phyloP scores from a whole-genome alignment of 2,797 vertebrate species.

The Pangasius mekongensis region DNA sequence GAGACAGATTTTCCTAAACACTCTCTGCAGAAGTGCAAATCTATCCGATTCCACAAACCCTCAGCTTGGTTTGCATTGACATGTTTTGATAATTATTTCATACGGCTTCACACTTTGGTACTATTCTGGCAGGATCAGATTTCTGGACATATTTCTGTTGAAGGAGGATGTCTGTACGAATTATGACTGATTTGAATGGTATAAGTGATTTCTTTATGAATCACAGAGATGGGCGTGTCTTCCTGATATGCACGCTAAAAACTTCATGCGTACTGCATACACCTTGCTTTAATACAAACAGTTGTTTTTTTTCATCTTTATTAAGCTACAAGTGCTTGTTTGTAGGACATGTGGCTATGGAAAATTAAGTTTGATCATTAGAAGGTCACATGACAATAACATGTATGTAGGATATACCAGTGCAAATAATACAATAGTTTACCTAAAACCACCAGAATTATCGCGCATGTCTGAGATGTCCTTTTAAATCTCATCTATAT shows the following conservation, averaged over 20 bases:
- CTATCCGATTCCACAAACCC: not conserved
- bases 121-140: not conserved
- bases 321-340: not conserved
- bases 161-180: not conserved
- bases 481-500: not conserved
- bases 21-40: not conserved
- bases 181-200: not conserved
- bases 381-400: not conserved
- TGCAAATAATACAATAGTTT: not conserved
- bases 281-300: not conserved
- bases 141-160: not conserved
- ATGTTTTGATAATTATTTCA: not conserved
- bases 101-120: not conserved
- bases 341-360: not conserved
- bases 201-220: not conserved
- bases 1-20: slow-evolving; percentile 1
- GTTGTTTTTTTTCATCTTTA: not conserved
- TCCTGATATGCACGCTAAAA: not conserved
- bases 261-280: not conserved
- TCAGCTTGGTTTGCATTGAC: not conserved
- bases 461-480: not conserved
- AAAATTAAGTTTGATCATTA: not conserved
- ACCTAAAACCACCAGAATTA: not conserved
- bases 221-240: not conserved
- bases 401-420: not conserved